A percentile compares a stretch with the other conserved stretches of the same genome.
These are phyloP conservation scores for Masticophis lateralis DNA, from an alignment of 2,797 vertebrate genomes.

Conservation along the genomic window DNA sequence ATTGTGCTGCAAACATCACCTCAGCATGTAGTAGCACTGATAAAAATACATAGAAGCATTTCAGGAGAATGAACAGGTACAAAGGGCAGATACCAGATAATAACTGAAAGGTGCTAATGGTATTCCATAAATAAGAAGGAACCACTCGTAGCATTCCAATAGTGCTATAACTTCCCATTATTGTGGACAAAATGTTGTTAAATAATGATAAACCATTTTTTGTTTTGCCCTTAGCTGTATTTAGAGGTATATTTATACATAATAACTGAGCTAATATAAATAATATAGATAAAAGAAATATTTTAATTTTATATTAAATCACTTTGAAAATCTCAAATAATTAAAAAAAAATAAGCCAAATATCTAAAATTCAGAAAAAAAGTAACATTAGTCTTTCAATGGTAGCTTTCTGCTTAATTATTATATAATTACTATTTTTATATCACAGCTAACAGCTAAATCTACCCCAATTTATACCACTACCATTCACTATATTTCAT, in stretches of 20 bases:
- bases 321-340: neutral
- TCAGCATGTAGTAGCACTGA: neutral
- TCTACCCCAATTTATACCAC: neutral
- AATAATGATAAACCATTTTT: neutral
- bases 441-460: neutral
- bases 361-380: neutral
- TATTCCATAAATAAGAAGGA: neutral
- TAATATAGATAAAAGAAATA: neutral
- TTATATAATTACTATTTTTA: neutral
- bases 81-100: neutral
- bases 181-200: neutral
- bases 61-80: neutral
- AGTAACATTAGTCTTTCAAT: neutral
- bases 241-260: neutral
- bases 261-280: neutral
- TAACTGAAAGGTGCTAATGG: neutral
- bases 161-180: neutral
- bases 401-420: neutral
- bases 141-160: neutral
- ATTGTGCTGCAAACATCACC: neutral
- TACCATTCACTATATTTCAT: neutral
- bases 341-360: neutral
- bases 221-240: neutral
- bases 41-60: neutral
- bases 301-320: neutral